Conservation (phyloP, 1,140 invertebrate species). For the Cylas formicarius region DNA sequence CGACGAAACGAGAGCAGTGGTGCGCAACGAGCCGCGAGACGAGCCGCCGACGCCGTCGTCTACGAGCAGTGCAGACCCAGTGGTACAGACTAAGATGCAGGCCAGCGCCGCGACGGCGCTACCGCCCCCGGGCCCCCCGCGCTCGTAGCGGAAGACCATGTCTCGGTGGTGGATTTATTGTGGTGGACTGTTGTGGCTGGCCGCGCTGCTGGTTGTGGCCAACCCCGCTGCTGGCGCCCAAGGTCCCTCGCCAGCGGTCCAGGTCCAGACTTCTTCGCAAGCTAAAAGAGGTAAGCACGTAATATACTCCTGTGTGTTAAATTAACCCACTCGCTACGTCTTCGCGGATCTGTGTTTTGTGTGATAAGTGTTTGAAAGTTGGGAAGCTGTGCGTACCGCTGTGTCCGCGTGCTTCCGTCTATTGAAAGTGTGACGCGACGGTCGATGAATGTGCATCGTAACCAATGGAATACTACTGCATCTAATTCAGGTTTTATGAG, state of each 20-base stretch:
- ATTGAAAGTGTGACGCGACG: too few species aligned
- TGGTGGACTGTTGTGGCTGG: conserved; percentile 19
- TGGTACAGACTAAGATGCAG: conserved; percentile 11
- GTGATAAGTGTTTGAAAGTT: too few species aligned
- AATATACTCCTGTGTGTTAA: too few species aligned
- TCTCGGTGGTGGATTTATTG: conserved; percentile 19
- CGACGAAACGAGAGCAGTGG: conserved; percentile 5
- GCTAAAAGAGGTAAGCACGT: conserved; percentile 18
- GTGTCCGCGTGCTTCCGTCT: too few species aligned
- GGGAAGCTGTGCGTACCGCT: too few species aligned
- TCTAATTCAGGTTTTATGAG: too few species aligned
- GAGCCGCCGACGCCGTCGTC: conserved; percentile 12
- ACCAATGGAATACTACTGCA: too few species aligned
- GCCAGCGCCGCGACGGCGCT: conserved; percentile 13
- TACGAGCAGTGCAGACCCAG: conserved; percentile 11
- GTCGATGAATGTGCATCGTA: too few species aligned
- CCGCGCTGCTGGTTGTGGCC: too few species aligned
- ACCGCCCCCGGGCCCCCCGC: conserved; percentile 16
- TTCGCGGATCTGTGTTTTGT: too few species aligned
- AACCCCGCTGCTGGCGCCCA: too few species aligned
- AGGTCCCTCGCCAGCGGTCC: conserved; percentile 8
- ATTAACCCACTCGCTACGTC: too few species aligned
- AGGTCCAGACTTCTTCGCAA: conserved; percentile 11
- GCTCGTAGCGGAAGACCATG: conserved; percentile 13
- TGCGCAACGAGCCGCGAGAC: conserved; percentile 9